A percentile compares a stretch with the other conserved stretches of the same genome.
phyloP scores from a whole-genome alignment of 64 coral and sea anemone genomes.

The Cladopsammia gracilis region DNA sequence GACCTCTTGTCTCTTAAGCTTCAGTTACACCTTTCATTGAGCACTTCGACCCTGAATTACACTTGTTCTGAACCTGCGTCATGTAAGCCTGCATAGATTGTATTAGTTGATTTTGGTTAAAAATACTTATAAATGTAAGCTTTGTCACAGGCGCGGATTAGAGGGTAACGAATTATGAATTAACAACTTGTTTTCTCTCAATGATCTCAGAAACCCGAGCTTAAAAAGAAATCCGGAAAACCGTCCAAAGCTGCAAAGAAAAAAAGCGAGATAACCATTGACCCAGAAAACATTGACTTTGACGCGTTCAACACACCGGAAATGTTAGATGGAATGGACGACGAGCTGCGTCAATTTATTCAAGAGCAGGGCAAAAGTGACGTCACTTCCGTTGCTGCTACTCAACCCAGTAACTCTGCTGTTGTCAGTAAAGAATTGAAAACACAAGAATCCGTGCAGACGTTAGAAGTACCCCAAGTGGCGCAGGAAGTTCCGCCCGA shows the following conservation, averaged over 20 bases:
- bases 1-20: no score
- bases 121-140: no score
- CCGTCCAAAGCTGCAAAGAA: slow-evolving; percentile 58
- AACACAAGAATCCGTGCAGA: slow-evolving; percentile 10
- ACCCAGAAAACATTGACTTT: slow-evolving; percentile 93
- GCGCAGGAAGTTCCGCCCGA: slow-evolving; percentile 40
- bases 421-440: slow-evolving; percentile 20
- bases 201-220: slow-evolving; percentile 70
- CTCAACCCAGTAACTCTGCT: background rate
- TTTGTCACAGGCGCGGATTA: background rate
- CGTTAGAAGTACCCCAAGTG: slow-evolving; percentile 63
- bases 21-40: no score
- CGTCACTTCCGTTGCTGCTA: background rate
- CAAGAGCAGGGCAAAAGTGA: slow-evolving; percentile 66
- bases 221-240: slow-evolving; percentile 71
- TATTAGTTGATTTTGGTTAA: no score
- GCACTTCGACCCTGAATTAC: no score
- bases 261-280: slow-evolving; percentile 58
- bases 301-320: slow-evolving; percentile 89
- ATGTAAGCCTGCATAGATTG: no score
- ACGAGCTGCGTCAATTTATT: slow-evolving; percentile 81
- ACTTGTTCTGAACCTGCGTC: no score
- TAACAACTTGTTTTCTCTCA: background rate
- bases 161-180: background rate
- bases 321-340: slow-evolving; percentile 90